These are phyloP conservation scores for Acanthis flammea DNA, from an alignment of 2,797 vertebrate species.

Conservation along the genomic window DNA sequence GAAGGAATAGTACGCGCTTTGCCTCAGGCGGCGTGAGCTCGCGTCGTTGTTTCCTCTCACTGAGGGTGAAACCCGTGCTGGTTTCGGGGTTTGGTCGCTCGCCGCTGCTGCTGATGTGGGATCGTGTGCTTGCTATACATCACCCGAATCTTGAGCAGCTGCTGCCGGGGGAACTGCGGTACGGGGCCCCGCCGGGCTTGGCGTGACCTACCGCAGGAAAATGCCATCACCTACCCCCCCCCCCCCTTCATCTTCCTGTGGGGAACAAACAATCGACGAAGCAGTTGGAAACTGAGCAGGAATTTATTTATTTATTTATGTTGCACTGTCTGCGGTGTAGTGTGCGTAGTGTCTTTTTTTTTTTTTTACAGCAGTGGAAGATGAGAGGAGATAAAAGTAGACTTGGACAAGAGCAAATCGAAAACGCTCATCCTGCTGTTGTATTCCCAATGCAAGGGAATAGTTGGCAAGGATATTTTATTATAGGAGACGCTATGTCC, in stretches of 20 bases:
- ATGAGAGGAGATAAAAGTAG: background rate
- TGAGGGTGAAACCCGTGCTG: background rate
- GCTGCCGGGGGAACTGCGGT: background rate
- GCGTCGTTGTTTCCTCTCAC: accelerated
- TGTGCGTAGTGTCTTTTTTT: accelerated
- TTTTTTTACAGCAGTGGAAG: background rate
- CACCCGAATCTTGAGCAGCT: background rate
- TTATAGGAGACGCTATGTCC: background rate
- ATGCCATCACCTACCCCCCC: background rate
- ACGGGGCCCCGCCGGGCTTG: background rate
- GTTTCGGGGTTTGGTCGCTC: background rate
- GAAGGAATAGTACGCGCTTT: accelerated
- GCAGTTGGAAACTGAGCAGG: background rate
- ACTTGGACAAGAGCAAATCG: background rate
- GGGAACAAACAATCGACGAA: background rate
- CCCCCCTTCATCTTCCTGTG: background rate
- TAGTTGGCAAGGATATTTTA: background rate
- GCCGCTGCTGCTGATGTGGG: background rate
- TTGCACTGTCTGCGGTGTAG: accelerated
- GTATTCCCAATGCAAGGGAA: background rate
- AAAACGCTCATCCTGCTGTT: background rate
- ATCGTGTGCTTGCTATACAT: accelerated
- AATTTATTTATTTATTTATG: background rate
- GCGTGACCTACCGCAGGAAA: background rate
- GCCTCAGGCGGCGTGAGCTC: background rate